A percentile compares a stretch with the other conserved stretches of the same genome.
phyloP scores from a whole-genome alignment of 2,113 vertebrate species.

The Phaethon lepturus region DNA sequence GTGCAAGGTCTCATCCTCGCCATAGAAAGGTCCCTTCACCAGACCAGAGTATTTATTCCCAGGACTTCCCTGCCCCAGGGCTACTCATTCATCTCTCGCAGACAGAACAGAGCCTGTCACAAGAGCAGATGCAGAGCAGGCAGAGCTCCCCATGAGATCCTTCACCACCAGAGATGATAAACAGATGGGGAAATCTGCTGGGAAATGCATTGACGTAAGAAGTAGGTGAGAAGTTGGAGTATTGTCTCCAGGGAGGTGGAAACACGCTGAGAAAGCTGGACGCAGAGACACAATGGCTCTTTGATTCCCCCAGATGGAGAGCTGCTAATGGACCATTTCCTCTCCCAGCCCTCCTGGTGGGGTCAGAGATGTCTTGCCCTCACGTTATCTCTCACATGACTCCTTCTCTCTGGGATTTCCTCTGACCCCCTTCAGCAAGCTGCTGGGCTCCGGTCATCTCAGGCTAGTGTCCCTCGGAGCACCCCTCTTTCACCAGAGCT shows the following conservation, averaged over 20 bases:
- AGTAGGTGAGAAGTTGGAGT: conserved; percentile 57
- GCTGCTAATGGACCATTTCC: conserved; percentile 48
- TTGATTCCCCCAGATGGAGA: not conserved
- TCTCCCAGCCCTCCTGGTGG: conserved; percentile 20
- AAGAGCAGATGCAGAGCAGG: conserved; percentile 60
- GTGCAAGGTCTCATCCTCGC: not conserved
- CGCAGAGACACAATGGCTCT: conserved; percentile 2
- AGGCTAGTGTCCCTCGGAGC: not conserved
- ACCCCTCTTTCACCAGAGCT: not conserved
- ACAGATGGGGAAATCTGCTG: conserved; percentile 68
- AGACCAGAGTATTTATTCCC: conserved; percentile 40
- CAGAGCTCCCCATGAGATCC: conserved; percentile 53
- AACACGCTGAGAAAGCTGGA: conserved; percentile 32
- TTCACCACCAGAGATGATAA: conserved; percentile 59
- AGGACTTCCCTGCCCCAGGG: conserved; percentile 26
- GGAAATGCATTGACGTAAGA: conserved; percentile 62
- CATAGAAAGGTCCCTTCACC: not conserved
- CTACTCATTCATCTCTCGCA: conserved; percentile 15
- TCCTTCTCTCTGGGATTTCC: conserved; percentile 34
- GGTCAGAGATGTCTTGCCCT: not conserved
- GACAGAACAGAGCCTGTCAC: conserved; percentile 65
- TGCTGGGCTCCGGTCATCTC: not conserved
- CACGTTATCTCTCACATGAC: not conserved
- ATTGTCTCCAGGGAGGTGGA: conserved; percentile 24
- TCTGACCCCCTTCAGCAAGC: not conserved